Evolutionary conservation across 1,140 invertebrate genomes (phyloP).

Genomic region (Potamilus streckersoni): DNA sequence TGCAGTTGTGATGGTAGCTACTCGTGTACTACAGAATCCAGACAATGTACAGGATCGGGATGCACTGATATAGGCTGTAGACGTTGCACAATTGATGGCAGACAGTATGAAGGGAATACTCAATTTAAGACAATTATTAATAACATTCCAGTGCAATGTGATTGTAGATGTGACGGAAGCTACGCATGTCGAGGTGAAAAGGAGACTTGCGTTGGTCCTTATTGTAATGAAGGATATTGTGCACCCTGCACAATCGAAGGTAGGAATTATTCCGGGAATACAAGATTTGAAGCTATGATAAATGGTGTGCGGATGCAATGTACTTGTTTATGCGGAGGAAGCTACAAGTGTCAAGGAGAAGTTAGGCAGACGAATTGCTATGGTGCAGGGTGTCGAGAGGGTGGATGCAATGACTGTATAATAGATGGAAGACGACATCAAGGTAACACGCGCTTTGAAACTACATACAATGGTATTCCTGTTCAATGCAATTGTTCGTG

Average conservation of each 20-base stretch:
- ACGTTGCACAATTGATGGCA: slow-evolving; percentile 21
- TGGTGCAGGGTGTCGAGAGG: slow-evolving; percentile 4
- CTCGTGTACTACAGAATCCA: slow-evolving; percentile 6
- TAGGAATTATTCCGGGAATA: slow-evolving; percentile 1
- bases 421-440: too few species aligned
- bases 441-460: not conserved
- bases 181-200: slow-evolving; percentile 24
- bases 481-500: slow-evolving; percentile 10
- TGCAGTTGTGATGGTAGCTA: slow-evolving; percentile 19
- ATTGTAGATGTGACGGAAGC: slow-evolving; percentile 23
- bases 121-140: slow-evolving; percentile 3
- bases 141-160: slow-evolving; percentile 16
- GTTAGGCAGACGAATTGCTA: slow-evolving; percentile 13
- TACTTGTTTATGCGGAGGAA: slow-evolving; percentile 22
- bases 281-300: slow-evolving; percentile 11
- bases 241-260: slow-evolving; percentile 14
- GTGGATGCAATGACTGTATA: slow-evolving; percentile 6
- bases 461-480: not conserved
- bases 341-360: slow-evolving; percentile 22
- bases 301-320: slow-evolving; percentile 18
- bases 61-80: slow-evolving; percentile 16
- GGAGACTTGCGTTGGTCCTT: slow-evolving; percentile 11
- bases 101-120: slow-evolving; percentile 5
- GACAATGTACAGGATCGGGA: slow-evolving; percentile 14
- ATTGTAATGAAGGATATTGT: slow-evolving; percentile 9